Evolutionary conservation across 2,113 vertebrate species (phyloP).

Genomic region (Etheostoma spectabile): DNA sequence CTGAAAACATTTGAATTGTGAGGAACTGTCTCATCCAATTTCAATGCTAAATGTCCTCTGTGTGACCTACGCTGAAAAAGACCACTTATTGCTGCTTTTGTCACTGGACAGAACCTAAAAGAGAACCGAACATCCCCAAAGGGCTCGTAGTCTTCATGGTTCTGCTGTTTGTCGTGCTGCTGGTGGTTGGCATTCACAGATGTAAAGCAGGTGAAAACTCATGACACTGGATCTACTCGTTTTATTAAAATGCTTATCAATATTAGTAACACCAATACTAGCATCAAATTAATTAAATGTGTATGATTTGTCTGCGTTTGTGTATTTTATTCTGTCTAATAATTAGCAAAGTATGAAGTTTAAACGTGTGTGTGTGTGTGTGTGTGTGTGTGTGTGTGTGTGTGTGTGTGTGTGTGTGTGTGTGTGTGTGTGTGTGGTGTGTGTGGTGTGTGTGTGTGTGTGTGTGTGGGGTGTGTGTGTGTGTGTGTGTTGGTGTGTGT

Average conservation of each 20-base stretch:
- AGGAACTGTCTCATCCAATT: not conserved
- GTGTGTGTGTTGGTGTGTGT: not conserved
- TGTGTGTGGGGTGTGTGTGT: not conserved
- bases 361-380: not conserved
- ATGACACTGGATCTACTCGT: fast-evolving
- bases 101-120: not conserved
- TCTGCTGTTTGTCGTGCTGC: not conserved
- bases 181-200: slow-evolving; percentile 21
- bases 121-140: not conserved
- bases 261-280: no score
- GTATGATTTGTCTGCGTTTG: not conserved
- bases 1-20: no score
- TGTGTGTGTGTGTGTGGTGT: not conserved
- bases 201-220: slow-evolving; percentile 50
- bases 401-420: not conserved
- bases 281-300: not conserved
- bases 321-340: not conserved
- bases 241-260: not conserved
- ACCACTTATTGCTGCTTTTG: not conserved
- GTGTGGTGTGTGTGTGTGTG: not conserved
- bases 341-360: not conserved
- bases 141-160: slow-evolving; percentile 31
- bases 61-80: not conserved
- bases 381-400: not conserved
- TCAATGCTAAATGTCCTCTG: not conserved